Evolutionary conservation across 1,140 invertebrate genomes (phyloP), one percentile per base, ranked within the genome.

Genomic region (Platyscapa corneri): DNA sequence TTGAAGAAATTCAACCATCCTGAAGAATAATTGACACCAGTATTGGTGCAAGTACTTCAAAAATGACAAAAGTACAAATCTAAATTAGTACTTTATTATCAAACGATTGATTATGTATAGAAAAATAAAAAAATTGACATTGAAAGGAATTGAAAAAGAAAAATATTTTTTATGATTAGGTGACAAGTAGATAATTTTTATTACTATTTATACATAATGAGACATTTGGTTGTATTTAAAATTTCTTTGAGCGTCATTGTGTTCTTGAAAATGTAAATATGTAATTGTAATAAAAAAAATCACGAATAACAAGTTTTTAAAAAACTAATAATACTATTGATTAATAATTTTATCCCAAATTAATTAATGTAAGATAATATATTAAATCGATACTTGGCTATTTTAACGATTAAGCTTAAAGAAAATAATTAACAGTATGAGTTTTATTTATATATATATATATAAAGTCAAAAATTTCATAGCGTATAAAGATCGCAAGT

Each of bases 1-100:
- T 97, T 70, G 97, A 97, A 86, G 96, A 97, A 91, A 97, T 97
- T 64, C 95, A 95, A 84, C 93, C 93, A 27, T 91, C 91, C n/a
- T 92, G 89, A 92, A 39, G 46, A 83, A 83, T 10, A 46, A 39
- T 8, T 34, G 20, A 14, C 70, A 79, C 60, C 37, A 56, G 39
- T 60, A n/a, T 67, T 81, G 80, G 80, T 76, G 72, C 74, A 72
- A 86, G 74, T 82, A 82, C 74, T 82, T 82, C 80, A 32, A 70
- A 20, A 67, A 56, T 8, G 46, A 79, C 75, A 70, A 86, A 86
- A 82, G 85, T 82, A 86, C 80, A 82, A 86, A 86, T 46, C 46
- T 86, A 82, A 82, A 27, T 23, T 77, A 70, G 78, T 85, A 76
- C 84, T 85, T 85, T 75, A 2, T 37, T 85, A 39, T 49, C 23